A percentile compares a stretch with the other conserved stretches of the same genome.
Evolutionary conservation across 1,140 invertebrate genomes (phyloP).

Genomic region (Andricus grossulariae): DNA sequence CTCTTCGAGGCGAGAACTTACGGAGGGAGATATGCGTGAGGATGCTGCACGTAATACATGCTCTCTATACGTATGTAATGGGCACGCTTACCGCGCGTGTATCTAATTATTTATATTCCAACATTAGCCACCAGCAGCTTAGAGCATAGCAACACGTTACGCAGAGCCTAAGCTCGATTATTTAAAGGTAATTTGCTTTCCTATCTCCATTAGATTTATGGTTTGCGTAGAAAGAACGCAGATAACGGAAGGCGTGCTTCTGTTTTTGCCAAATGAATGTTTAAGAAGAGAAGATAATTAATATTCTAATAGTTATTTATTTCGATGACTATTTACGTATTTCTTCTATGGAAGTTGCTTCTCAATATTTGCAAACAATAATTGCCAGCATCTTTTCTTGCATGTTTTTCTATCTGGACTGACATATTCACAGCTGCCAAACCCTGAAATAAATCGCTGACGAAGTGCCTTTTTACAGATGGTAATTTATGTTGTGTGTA

Average conservation of each 20-base stretch:
- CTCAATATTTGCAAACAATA: no score
- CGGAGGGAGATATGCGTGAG: constrained; percentile 8
- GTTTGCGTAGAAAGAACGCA: constrained; percentile 1
- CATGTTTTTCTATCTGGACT: no score
- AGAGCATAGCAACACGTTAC: constrained; percentile 1
- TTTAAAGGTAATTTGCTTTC: constrained; percentile 22
- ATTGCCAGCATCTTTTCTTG: no score
- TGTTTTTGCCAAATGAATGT: background rate
- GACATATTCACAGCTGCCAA: no score
- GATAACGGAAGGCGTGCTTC: background rate
- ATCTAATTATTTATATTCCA: constrained; percentile 36
- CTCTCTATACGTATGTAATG: constrained; percentile 23
- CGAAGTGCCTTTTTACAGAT: no score
- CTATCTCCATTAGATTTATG: constrained; percentile 6
- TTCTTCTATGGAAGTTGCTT: no score
- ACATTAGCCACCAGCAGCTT: constrained; percentile 4
- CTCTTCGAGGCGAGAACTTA: constrained; percentile 20
- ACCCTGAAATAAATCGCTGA: no score
- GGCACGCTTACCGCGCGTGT: constrained; percentile 38
- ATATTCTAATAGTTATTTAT: no score
- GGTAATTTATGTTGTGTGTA: no score
- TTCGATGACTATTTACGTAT: no score
- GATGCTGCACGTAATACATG: background rate
- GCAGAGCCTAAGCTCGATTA: constrained; percentile 2
- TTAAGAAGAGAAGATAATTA: no score